A percentile compares a stretch with the other conserved stretches of the same genome.
These are phyloP conservation scores for Onychostruthus taczanowskii DNA, from an alignment of 2,113 vertebrate species.

Conservation along the genomic window DNA sequence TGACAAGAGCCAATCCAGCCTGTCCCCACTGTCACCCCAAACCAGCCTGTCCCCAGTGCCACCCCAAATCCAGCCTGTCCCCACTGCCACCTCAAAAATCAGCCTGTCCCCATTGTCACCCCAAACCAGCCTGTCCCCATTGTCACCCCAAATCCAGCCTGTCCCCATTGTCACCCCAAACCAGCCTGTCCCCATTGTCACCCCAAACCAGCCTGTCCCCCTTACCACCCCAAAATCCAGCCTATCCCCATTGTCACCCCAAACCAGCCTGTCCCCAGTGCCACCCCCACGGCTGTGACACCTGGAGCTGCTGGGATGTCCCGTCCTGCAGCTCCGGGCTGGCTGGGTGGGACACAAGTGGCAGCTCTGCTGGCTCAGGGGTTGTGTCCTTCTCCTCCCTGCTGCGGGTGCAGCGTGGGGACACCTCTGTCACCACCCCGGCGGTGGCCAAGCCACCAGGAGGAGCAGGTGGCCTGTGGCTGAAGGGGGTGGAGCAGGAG, in stretches of 20 bases:
- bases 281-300: background rate
- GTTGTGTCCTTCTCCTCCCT: background rate
- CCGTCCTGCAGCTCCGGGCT: background rate
- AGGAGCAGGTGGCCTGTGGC: background rate
- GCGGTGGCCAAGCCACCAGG: background rate
- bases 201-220: background rate
- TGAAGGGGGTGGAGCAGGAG: background rate
- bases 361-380: background rate
- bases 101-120: too few species aligned
- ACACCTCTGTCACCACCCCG: background rate
- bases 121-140: too few species aligned
- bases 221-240: rapidly evolving
- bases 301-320: background rate
- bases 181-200: background rate
- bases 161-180: background rate
- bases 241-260: background rate
- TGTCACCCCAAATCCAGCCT: background rate
- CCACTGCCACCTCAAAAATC: too few species aligned
- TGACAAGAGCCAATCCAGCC: background rate
- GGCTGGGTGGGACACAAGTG: background rate
- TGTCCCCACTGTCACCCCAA: background rate
- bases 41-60: background rate
- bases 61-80: background rate
- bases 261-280: background rate
- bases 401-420: rapidly evolving